phyloP scores from a whole-genome alignment of 2,113 vertebrate species.

The Centropus bengalensis region DNA sequence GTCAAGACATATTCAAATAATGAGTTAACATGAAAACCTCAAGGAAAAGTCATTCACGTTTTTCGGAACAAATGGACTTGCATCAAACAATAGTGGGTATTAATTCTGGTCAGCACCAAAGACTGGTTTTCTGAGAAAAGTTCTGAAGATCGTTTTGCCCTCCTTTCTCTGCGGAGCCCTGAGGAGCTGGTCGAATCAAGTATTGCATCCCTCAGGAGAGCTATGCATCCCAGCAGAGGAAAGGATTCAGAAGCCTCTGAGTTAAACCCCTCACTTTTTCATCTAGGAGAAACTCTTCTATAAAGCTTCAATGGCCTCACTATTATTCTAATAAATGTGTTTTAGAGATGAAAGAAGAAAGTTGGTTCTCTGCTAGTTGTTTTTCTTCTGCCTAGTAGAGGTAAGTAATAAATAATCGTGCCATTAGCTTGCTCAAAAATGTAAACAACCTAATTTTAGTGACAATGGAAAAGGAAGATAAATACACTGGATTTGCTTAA shows the following conservation, averaged over 20 bases:
- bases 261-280: neutral
- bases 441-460: constrained; percentile 44
- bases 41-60: neutral
- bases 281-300: neutral
- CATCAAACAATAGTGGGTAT: neutral
- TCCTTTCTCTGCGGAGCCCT: neutral
- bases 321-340: neutral
- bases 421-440: constrained; percentile 9
- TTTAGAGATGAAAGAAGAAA: neutral
- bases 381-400: neutral
- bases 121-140: neutral
- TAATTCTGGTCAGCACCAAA: neutral
- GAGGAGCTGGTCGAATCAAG: neutral
- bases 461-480: neutral
- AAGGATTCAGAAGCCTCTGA: neutral
- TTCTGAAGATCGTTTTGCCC: neutral
- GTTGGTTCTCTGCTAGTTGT: neutral
- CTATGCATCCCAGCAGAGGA: neutral
- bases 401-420: neutral
- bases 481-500: neutral
- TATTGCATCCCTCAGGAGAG: neutral
- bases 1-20: neutral
- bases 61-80: neutral
- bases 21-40: neutral
- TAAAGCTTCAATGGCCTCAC: neutral